Percentiles rank a stretch among this genome's conserved stretches.
These are phyloP conservation scores for Psittacula derbiana DNA, from an alignment of 2,797 vertebrate genomes.

Conservation along the genomic window DNA sequence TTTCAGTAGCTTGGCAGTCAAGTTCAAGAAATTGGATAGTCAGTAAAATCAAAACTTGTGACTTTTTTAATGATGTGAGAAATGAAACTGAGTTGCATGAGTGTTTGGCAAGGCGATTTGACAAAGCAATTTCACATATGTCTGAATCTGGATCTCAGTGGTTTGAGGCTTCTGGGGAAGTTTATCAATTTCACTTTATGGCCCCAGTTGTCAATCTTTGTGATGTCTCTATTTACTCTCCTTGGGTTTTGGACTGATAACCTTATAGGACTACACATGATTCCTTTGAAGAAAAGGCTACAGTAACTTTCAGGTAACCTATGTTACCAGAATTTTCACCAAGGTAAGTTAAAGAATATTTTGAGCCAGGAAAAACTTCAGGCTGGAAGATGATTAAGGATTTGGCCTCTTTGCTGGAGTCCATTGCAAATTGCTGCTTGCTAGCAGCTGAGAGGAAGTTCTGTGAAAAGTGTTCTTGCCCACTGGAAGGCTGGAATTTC, in stretches of 20 bases:
- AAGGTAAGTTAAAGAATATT: background rate
- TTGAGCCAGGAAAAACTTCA: background rate
- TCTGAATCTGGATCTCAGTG: background rate
- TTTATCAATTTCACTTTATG: background rate
- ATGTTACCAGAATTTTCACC: background rate
- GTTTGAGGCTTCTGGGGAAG: background rate
- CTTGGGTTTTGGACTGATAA: background rate
- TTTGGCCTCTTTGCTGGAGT: background rate
- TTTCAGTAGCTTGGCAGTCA: background rate
- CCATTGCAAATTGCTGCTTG: background rate
- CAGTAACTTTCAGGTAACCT: background rate
- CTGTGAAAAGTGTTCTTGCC: background rate
- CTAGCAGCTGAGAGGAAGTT: background rate
- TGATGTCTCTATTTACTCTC: background rate
- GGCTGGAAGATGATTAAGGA: background rate
- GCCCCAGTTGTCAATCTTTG: background rate
- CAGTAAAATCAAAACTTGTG: background rate
- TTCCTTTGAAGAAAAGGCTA: background rate
- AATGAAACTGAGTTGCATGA: background rate
- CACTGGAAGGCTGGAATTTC: background rate
- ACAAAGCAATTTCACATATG: background rate
- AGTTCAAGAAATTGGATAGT: background rate
- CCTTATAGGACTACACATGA: rapidly evolving
- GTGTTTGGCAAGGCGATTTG: background rate
- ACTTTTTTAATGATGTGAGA: background rate